These are phyloP conservation scores for Nannoperca obscura DNA, from an alignment of 2,797 vertebrate genomes.

Conservation along the genomic window DNA sequence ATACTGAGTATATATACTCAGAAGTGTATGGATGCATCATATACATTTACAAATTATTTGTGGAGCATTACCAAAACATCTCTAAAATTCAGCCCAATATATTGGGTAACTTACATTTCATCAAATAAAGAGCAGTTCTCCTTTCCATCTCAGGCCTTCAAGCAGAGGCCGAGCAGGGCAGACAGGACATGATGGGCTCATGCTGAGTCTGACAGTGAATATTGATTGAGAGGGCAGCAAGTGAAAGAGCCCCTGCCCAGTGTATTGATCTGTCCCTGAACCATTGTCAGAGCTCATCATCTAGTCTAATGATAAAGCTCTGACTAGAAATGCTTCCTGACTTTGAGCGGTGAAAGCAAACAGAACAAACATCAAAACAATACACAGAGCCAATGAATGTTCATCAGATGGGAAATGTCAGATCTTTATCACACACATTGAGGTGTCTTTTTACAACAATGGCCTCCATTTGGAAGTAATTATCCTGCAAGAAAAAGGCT, in stretches of 20 bases:
- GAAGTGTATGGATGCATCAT: not conserved
- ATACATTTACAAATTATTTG: not conserved
- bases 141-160: not conserved
- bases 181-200: not conserved
- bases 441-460: not conserved
- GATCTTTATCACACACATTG: not conserved
- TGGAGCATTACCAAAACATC: not conserved
- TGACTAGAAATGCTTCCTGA: conserved; percentile 24
- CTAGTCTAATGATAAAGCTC: conserved; percentile 35
- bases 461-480: not conserved
- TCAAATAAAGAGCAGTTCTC: not conserved
- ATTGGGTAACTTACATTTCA: not conserved
- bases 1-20: not conserved
- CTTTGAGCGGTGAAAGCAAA: conserved; percentile 26
- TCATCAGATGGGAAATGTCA: not conserved
- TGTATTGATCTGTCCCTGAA: conserved; percentile 43
- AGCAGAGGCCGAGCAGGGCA: not conserved
- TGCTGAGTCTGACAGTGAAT: conserved; percentile 20
- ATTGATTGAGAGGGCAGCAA: conserved; percentile 37
- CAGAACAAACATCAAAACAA: not conserved
- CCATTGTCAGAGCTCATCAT: conserved; percentile 48
- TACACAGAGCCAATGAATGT: not conserved
- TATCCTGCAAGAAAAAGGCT: not conserved
- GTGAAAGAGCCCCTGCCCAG: conserved; percentile 26
- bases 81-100: not conserved